Conservation (phyloP, 1,140 invertebrate species). For the Drosophila tani region DNA sequence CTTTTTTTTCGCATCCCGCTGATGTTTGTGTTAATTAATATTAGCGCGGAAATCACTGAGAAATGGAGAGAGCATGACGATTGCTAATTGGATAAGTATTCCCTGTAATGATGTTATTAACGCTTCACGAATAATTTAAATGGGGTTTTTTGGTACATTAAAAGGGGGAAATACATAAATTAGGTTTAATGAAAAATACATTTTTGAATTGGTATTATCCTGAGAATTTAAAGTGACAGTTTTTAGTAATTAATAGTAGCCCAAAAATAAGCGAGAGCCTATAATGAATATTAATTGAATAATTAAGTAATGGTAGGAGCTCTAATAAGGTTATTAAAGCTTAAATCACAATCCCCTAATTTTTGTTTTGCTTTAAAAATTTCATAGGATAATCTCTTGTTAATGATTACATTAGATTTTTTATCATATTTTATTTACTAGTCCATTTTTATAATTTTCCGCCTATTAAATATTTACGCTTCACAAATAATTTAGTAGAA, state of each 20-base stretch:
- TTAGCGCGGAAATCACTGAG: conserved; percentile 1
- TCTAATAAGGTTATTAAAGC: no score
- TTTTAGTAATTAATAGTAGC: no score
- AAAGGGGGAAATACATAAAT: not conserved
- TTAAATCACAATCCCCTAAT: no score
- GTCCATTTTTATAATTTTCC: not conserved
- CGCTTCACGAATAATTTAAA: not conserved
- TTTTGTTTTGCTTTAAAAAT: no score
- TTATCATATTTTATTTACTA: not conserved
- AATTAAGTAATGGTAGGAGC: no score
- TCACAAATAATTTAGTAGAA: not conserved
- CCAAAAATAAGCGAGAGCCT: no score
- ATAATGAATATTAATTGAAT: no score
- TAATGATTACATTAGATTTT: not conserved
- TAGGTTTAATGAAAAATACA: no score
- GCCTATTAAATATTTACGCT: not conserved
- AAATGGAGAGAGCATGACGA: not conserved
- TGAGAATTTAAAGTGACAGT: no score
- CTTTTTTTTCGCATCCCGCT: not conserved
- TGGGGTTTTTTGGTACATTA: not conserved
- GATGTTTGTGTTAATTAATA: conserved; percentile 33
- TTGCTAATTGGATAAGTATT: conserved; percentile 39
- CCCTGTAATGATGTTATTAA: conserved; percentile 11
- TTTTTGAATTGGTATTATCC: no score
- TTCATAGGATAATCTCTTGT: not conserved